These are phyloP conservation scores for Heliconius aoede DNA, from an alignment of 2,888 invertebrate species.

Conservation along the genomic window DNA sequence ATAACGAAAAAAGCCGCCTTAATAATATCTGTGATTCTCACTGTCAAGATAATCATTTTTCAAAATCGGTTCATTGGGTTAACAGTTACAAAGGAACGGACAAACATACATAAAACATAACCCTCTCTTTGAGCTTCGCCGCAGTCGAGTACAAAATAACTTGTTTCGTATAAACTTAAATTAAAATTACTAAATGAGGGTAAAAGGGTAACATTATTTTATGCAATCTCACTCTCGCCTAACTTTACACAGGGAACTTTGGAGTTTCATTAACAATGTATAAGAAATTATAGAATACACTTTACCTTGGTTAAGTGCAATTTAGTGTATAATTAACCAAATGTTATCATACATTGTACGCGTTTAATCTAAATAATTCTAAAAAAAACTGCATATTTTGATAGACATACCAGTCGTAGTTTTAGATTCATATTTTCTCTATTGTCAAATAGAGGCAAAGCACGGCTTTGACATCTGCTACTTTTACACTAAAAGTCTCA, in stretches of 20 bases:
- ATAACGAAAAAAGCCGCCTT: not conserved
- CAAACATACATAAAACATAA: no score
- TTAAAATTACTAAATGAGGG: constrained; percentile 3
- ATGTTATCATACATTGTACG: not conserved
- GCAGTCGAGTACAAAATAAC: no score
- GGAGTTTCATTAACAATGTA: constrained; percentile 9
- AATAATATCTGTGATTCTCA: no score
- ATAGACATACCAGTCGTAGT: not conserved
- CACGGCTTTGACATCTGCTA: no score
- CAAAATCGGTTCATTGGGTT: no score
- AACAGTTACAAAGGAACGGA: no score
- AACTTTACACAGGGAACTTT: constrained; percentile 10
- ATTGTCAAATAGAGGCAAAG: no score
- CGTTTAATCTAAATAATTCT: no score
- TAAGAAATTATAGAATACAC: not conserved
- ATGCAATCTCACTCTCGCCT: not conserved
- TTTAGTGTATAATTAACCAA: not conserved
- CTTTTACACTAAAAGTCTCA: no score
- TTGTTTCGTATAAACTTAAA: constrained; percentile 8
- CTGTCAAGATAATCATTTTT: no score
- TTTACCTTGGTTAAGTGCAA: not conserved
- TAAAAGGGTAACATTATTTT: not conserved
- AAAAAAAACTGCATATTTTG: not conserved
- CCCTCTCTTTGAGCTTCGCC: no score
- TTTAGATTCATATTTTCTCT: no score